Conservation (phyloP, 2,113 vertebrate species). For the Brachypteracias leptosomus region DNA sequence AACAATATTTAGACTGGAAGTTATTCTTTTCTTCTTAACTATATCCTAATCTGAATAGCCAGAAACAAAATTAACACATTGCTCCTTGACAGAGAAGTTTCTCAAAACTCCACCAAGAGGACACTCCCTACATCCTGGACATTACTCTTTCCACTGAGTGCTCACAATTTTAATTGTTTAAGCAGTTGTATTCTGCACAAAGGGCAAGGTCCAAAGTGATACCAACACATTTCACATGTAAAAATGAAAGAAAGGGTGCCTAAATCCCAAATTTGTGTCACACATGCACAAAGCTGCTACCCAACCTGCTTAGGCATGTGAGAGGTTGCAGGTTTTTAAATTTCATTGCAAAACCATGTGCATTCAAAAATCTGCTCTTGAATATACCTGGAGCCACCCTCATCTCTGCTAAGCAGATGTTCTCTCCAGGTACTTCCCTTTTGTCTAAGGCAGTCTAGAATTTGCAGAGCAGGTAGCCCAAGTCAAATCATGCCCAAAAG, state of each 20-base stretch:
- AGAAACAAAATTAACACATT: background rate
- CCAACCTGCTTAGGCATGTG: background rate
- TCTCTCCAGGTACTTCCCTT: background rate
- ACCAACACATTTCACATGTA: background rate
- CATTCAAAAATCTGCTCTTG: background rate
- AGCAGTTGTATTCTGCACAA: background rate
- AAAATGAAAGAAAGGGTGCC: background rate
- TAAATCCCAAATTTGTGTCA: background rate
- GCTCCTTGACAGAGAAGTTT: background rate
- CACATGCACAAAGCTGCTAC: background rate
- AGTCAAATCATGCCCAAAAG: background rate
- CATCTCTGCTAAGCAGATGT: background rate
- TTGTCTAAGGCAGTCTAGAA: background rate
- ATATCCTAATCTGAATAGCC: background rate
- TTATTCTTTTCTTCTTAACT: background rate
- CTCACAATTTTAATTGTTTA: background rate
- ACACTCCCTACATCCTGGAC: accelerated
- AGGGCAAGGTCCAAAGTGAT: background rate
- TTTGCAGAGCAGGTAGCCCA: background rate
- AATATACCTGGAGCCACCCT: background rate
- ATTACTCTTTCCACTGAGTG: background rate
- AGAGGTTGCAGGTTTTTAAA: background rate
- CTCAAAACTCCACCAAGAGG: background rate
- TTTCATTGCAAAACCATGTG: background rate
- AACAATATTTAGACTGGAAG: background rate